Evolutionary conservation across 2,888 invertebrate species (phyloP), one percentile per base, ranked within the genome.

Genomic region (Spilarctia lutea): DNA sequence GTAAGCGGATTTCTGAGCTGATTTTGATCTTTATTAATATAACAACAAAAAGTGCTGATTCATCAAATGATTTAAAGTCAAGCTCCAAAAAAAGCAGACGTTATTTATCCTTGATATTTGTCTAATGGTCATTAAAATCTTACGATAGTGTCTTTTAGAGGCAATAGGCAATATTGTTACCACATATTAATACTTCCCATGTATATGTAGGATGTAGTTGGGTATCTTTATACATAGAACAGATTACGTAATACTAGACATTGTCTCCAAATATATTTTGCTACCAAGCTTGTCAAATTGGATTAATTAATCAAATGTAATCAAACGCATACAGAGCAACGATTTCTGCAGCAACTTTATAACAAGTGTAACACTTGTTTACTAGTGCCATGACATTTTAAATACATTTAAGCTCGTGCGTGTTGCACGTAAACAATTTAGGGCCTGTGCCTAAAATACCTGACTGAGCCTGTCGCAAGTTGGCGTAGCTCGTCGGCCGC

Each of bases 391-490:
- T 91, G 88, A 89, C 88, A 90, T 91, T 90, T 89, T 86, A 85
- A 87, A 86, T 85, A 77, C 86, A 86, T 88, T 89, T 86, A 87
- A 87, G 80, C 83, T 81, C 83, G 86, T 81, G 81, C 81, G 81
- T 73, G 83, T 86, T 89, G 88, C 85, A 86, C 83, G 91, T 91
- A 89, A 91, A 92, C 89, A 92, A 91, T 91, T 91, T 91, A 92
- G 92, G 91, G 92, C 89, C 88, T 87, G 90, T 81, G 87, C 89
- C 92, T 92, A 90, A 92, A 92, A 92, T 91, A 91, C 89, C 87
- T 88, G 88, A 84, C 75, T 27, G 71, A 83, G 83, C 84, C 82
- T 89, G 90, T 90, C 87, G 91, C 89, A 90, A 91, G 87, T 89
- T 79, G 83, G 63, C 79, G 76, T 79, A 88, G 90, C 92, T 88